phyloP scores from a whole-genome alignment of 2,113 vertebrate genomes.

The Microcebus tavaratra region DNA sequence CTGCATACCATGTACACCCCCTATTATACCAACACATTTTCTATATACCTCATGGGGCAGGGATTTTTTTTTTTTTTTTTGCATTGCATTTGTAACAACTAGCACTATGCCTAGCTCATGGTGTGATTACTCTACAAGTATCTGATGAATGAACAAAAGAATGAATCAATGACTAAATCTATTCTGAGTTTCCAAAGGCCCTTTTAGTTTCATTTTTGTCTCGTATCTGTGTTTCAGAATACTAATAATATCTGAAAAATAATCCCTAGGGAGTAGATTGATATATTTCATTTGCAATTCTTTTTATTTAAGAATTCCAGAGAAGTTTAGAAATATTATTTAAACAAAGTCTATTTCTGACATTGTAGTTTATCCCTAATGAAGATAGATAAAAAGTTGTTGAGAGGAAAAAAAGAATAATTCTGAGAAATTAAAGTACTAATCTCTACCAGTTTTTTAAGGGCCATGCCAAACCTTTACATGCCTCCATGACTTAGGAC shows the following conservation, averaged over 20 bases:
- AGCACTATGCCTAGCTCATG: not conserved
- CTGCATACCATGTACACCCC: not conserved
- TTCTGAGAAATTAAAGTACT: not conserved
- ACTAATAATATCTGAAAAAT: not conserved
- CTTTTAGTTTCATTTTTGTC: not conserved
- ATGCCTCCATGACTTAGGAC: not conserved
- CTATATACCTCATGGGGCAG: not conserved
- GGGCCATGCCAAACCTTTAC: not conserved
- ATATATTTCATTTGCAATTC: not conserved
- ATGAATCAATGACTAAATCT: not conserved
- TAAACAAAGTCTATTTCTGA: not conserved
- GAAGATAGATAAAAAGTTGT: not conserved
- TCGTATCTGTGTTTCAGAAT: not conserved
- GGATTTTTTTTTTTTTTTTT: no score
- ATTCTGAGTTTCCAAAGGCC: not conserved
- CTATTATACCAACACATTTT: not conserved
- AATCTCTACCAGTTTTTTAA: not conserved
- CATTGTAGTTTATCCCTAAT: not conserved
- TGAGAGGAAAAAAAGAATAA: not conserved
- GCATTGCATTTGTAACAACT: not conserved
- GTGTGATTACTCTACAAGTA: not conserved
- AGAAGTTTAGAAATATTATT: conserved; percentile 8
- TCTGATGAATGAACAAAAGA: not conserved
- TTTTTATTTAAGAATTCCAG: conserved; percentile 7
- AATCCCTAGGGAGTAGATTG: not conserved